Base-by-base conservation (phyloP, 2,797 vertebrate genomes). In the Thalassophryne amazonica region DNA sequence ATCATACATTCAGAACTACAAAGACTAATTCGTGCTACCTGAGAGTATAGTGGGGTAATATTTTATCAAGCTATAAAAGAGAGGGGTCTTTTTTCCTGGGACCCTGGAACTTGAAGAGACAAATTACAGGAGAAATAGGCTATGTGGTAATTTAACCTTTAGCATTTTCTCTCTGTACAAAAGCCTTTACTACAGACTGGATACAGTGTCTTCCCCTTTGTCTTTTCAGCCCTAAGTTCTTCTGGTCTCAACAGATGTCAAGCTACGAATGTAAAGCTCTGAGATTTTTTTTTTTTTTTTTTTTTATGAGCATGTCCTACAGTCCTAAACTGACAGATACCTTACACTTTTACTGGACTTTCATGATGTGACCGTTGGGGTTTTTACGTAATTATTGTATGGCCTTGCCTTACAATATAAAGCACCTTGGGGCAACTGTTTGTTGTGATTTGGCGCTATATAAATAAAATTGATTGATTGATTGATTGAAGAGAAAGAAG, bases 141-240 rank as follows among this genome's bases (percentile, higher is more conserved):
- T 69, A 45, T 60, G 58, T 60, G 76, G 85, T 87, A 87, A 90
- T 84, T 80, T 81, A 78, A 87, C 75, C 84, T 86, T 83, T 49
- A 73, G 85, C 45, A 60, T 86, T 81, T 73, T 75, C 60, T 63
- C 45, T 27, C n/a, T 16, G 73, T 75, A 86, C 81, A 86, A 87
- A 81, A 60, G 78, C 45, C 45, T 28, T 74, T 74, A 48, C 57
- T 20, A 46, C 57, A 74, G 60, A 62, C 58, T 58, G 76, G 81
- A 90, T 89, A 75, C 69, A 76, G 82, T 88, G 76, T 86, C 84
- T 59, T 33, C 33, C 30, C 50, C 54, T 86, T 89, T 86, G 79
- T 88, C 84, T 80, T 76, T 78, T 66, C 76, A 55, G 76, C 69
- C 73, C 76, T 37, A 39, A 83, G 58, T 84, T 85, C 65, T 70